Conservation (phyloP, 2,888 invertebrate genomes). For the Diaprepes abbreviatus region DNA sequence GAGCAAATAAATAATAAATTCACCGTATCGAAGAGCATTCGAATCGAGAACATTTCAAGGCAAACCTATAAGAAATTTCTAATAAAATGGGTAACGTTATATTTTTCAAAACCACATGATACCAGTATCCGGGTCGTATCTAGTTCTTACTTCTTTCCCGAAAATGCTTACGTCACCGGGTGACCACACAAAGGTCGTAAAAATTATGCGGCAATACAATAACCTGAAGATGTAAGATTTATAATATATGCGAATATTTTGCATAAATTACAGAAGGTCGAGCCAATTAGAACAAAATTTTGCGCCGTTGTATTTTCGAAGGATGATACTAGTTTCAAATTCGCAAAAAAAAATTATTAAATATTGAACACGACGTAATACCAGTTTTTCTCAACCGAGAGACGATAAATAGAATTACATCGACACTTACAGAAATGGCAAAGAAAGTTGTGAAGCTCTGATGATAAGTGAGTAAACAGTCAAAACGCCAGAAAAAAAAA, state of each 20-base stretch:
- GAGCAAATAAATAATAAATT: no score
- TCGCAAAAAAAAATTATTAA: no score
- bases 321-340: no score
- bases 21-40: background rate
- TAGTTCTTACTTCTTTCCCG: background rate
- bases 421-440: no score
- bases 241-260: background rate
- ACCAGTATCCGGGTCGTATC: constrained; percentile 4
- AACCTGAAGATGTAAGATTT: background rate
- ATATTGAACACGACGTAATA: no score
- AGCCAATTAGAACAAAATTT: background rate
- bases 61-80: background rate
- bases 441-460: no score
- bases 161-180: constrained; percentile 2
- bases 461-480: no score
- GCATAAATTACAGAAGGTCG: background rate
- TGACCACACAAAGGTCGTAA: background rate
- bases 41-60: constrained; percentile 1
- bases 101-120: background rate
- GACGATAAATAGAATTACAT: no score
- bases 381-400: no score
- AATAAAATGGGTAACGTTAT: background rate
- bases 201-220: background rate
- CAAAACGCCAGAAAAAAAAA: no score
- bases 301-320: background rate